These are phyloP conservation scores for Pituophis catenifer DNA, from an alignment of 2,113 vertebrate species.

Conservation along the genomic window DNA sequence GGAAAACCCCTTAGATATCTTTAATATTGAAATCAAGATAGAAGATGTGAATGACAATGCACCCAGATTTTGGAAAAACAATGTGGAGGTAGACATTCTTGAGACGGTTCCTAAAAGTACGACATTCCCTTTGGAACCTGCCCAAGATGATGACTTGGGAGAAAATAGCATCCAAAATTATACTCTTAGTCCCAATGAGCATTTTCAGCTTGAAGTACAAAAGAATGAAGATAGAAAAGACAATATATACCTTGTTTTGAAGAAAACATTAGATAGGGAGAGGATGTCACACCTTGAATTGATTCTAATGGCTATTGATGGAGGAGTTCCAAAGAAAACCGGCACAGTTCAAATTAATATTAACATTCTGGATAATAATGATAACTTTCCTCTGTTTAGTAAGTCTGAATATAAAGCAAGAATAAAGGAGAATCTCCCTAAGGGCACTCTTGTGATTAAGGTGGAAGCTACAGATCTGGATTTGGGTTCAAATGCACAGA, in stretches of 20 bases:
- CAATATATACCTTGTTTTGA: conserved; percentile 60
- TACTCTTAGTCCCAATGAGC: conserved; percentile 67
- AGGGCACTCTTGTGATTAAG: conserved; percentile 42
- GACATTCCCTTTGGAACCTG: conserved; percentile 70
- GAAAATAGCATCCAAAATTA: conserved; percentile 73
- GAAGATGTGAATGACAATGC: conserved; percentile 82
- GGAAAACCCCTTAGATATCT: conserved; percentile 75
- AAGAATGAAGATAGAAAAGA: conserved; percentile 56
- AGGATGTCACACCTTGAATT: conserved; percentile 49
- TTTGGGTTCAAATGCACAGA: conserved; percentile 61
- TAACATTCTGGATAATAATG: conserved; percentile 58
- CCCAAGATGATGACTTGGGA: conserved; percentile 75
- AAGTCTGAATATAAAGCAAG: conserved; percentile 46
- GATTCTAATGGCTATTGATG: conserved; percentile 57
- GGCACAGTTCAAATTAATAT: conserved; percentile 42
- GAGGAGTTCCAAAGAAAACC: conserved; percentile 40
- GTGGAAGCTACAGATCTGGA: conserved; percentile 62
- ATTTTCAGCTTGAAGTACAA: conserved; percentile 65
- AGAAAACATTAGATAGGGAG: conserved; percentile 65
- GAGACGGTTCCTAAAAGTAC: conserved; percentile 69
- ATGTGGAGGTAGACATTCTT: conserved; percentile 67
- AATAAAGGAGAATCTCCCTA: conserved; percentile 55
- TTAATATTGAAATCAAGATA: conserved; percentile 74
- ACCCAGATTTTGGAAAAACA: conserved; percentile 68
- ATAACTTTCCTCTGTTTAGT: conserved; percentile 59